A percentile compares a stretch with the other conserved stretches of the same genome.
Evolutionary conservation across 2,113 vertebrate species (phyloP).

Genomic region (Oxyruncus cristatus): DNA sequence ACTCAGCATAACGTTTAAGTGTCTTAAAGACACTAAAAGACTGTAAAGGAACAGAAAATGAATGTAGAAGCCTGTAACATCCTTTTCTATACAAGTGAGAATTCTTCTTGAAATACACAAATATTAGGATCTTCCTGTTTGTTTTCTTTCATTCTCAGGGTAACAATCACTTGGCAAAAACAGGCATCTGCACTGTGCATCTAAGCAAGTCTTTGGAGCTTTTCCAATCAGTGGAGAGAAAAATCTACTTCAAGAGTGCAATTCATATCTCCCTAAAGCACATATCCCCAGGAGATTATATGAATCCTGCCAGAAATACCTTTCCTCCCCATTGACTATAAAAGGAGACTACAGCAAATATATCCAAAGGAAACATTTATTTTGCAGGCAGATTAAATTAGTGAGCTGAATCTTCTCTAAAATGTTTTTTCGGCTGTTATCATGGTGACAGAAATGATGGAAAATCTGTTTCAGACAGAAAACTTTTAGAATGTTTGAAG

Average conservation of each 20-base stretch:
- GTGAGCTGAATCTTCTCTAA: background rate
- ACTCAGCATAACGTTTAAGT: background rate
- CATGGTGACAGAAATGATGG: background rate
- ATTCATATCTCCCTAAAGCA: background rate
- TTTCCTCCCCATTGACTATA: background rate
- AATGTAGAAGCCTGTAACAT: background rate
- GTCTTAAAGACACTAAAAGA: background rate
- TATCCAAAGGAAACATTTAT: background rate
- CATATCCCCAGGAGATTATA: background rate
- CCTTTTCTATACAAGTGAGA: background rate
- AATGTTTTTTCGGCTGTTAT: conserved; percentile 24
- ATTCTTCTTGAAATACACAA: background rate
- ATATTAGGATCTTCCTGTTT: background rate
- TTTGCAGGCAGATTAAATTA: background rate
- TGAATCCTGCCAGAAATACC: background rate
- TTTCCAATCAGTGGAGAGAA: background rate
- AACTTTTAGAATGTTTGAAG: background rate
- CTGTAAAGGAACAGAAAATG: background rate
- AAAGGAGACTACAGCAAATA: background rate
- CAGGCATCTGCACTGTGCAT: background rate
- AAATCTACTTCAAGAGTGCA: background rate
- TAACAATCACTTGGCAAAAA: background rate
- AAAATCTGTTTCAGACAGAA: background rate
- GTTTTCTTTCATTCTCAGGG: background rate
- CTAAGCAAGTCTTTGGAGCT: background rate